Base-by-base conservation (phyloP, 2,113 vertebrate species). In the Marcusenius ussheri region DNA sequence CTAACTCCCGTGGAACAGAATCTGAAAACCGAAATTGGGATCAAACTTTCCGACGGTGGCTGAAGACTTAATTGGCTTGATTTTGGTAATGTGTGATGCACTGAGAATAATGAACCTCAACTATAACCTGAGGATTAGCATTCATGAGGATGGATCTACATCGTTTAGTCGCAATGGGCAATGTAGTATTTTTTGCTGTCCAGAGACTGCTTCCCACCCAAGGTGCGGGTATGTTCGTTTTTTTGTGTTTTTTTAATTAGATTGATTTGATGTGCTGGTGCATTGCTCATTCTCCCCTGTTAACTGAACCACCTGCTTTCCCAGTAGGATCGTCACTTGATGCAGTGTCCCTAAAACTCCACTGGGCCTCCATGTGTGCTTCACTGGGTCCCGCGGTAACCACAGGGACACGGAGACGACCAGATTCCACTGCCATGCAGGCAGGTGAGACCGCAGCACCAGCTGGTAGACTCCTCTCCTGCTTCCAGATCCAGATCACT, bases 261-360 rank as follows among this genome's bases (percentile, higher is more conserved):
- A 58, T 89, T 89, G 77, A 83, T 89, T 58, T 89, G 89, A 80
- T 84, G 46, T 89, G 47, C 39, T 53, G 70, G 8, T 17, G 50
- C 50, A 58, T 89, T 84, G 39, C 77, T 84, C 49, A 58, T 56
- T 89, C 89, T 89, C 89, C 77, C 89, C 89, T 89, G 89, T 89
- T 56, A 89, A 84, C 74, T 13, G 49, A 84, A 58, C 89, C 89
- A 89, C 74, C 89, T 89, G 89, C 89, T 89, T 74, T 89, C 89
- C 89, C 77, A 77, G 89, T 84, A 84, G 89, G 74, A 84, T 89
- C 77, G 6, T 62, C 77, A 35, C 89, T 56, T 83, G 50, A 90
- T 87, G 83, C 83, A 13, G 19, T 85, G 89, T 90, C 83, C 89
- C 56, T 39, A 62, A 66, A 47, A 84, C 83, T 83, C 80, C 89